Conservation (phyloP, 1,140 invertebrate genomes). For the Nasonia vitripennis region DNA sequence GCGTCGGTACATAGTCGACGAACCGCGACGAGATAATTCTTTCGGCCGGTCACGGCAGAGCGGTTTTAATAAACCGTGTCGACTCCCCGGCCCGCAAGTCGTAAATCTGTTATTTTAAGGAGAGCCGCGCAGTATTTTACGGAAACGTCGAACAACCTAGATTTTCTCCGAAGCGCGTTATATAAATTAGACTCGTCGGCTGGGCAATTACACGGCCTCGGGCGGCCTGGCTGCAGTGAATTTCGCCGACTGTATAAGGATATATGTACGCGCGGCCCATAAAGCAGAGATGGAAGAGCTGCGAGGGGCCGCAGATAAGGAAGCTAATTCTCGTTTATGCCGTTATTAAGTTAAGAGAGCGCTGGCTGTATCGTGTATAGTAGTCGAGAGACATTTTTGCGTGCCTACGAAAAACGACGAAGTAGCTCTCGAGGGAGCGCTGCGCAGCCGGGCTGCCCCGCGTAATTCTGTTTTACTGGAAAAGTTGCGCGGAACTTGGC, state of each 20-base stretch:
- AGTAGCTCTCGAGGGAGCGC: not conserved
- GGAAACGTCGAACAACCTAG: not conserved
- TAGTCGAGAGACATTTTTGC: not conserved
- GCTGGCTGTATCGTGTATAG: not conserved
- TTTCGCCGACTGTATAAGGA: not conserved
- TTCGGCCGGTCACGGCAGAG: not conserved
- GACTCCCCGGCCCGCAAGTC: not conserved
- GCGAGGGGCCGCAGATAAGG: not conserved
- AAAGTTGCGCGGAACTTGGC: not conserved
- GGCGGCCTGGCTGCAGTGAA: not conserved
- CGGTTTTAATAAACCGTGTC: too few relatives aligned
- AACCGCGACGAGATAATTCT: not conserved
- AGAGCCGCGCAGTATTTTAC: not conserved
- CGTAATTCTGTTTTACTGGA: not conserved
- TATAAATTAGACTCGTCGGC: constrained; percentile 23
- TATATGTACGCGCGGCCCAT: not conserved
- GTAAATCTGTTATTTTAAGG: constrained; percentile 4
- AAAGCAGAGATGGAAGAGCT: not conserved
- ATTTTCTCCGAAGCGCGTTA: not conserved
- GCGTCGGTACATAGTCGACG: too few relatives aligned
- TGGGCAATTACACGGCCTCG: constrained; percentile 14
- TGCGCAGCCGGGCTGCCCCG: not conserved
- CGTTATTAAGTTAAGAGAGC: constrained; percentile 24
- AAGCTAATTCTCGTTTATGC: constrained; percentile 9
- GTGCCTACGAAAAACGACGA: not conserved